phyloP scores from a whole-genome alignment of 2,888 invertebrate genomes.

The Adelognathus sp. region DNA sequence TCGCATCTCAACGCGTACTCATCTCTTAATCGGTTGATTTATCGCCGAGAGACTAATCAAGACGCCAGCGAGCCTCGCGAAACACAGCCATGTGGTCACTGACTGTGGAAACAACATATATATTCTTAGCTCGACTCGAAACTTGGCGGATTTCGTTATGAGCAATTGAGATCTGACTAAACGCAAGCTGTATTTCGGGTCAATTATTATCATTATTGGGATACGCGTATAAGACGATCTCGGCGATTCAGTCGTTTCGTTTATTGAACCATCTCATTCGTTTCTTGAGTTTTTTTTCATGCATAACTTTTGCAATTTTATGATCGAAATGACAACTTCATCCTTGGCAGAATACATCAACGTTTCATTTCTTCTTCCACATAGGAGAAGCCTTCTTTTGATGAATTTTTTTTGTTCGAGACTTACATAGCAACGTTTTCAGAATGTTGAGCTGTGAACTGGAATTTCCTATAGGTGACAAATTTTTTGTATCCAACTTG shows the following conservation, averaged over 20 bases:
- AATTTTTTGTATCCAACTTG: no score
- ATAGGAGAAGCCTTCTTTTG: no score
- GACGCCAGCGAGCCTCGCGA: constrained; percentile 22
- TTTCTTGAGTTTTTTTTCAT: not conserved
- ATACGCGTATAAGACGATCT: not conserved
- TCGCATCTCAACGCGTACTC: constrained; percentile 24
- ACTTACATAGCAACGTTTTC: no score
- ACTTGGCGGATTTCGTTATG: constrained; percentile 6
- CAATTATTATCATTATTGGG: not conserved
- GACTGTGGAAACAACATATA: not conserved
- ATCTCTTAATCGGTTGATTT: constrained; percentile 56
- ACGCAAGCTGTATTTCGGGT: not conserved
- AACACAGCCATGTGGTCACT: constrained; percentile 8
- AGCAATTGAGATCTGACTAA: constrained; percentile 27
- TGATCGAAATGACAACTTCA: not conserved
- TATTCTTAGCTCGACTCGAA: not conserved
- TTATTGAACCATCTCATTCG: constrained; percentile 3
- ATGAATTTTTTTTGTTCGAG: no score
- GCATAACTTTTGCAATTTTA: not conserved
- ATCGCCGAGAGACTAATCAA: constrained; percentile 47
- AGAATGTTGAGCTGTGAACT: no score
- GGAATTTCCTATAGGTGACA: no score
- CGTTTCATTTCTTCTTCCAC: no score
- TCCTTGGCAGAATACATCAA: no score
- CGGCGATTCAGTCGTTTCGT: not conserved